Percentiles rank a stretch among this genome's conserved stretches.
These are phyloP conservation scores for Corythornis madagascariensis DNA, from an alignment of 2,113 vertebrate genomes.

Conservation along the genomic window DNA sequence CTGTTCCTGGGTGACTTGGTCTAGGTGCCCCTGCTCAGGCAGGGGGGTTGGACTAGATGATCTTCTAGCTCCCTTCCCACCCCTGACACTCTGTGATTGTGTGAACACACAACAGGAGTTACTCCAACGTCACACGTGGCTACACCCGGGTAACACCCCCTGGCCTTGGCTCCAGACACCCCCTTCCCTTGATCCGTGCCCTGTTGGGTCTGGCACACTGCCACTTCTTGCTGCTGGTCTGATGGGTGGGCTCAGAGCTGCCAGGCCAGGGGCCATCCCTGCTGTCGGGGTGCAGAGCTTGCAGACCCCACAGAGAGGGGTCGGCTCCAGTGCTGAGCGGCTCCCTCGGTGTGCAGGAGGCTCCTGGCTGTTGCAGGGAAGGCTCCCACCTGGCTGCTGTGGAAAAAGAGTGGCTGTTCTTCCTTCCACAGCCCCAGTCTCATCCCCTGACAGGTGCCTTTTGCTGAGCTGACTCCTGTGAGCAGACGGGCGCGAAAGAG, in stretches of 20 bases:
- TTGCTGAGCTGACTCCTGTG: neutral
- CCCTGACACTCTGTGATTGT: too few relatives aligned
- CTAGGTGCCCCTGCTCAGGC: too few relatives aligned
- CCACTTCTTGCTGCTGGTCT: neutral
- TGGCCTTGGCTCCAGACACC: accelerated
- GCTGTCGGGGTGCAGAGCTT: accelerated
- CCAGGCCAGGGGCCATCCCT: neutral
- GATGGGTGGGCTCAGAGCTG: too few relatives aligned
- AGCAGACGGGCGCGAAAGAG: neutral
- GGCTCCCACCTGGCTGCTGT: neutral
- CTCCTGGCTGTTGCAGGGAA: neutral
- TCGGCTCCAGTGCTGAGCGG: accelerated
- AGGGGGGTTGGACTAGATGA: too few relatives aligned
- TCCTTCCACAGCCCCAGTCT: neutral
- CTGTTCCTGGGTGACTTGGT: too few relatives aligned
- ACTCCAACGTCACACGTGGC: accelerated
- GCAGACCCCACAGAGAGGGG: accelerated
- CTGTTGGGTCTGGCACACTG: accelerated
- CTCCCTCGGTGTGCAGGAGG: neutral
- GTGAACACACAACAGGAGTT: too few relatives aligned
- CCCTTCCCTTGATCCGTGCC: neutral
- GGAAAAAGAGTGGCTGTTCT: neutral
- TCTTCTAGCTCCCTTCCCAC: too few relatives aligned
- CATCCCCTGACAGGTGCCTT: neutral
- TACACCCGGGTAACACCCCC: accelerated